Percentiles rank a stretch among this genome's conserved stretches.
phyloP scores from a whole-genome alignment of 2,113 vertebrate species.

The Zapus hudsonius region DNA sequence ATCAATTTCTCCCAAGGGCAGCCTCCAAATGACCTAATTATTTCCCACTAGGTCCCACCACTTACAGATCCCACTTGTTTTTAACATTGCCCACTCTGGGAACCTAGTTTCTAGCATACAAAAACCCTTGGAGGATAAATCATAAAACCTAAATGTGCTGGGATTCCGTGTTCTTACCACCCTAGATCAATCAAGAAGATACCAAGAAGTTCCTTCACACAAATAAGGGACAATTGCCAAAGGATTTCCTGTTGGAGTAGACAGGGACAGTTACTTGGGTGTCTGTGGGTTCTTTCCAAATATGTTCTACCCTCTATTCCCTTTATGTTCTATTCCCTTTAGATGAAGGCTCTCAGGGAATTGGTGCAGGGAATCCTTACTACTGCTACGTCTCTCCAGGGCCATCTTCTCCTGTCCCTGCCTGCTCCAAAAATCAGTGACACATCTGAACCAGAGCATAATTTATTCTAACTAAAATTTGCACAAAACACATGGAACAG shows the following conservation, averaged over 20 bases:
- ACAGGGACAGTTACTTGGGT: background rate
- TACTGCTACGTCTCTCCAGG: background rate
- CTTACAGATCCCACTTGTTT: background rate
- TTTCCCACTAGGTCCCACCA: background rate
- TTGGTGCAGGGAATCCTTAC: background rate
- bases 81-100: background rate
- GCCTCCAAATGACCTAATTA: background rate
- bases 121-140: background rate
- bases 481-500: background rate
- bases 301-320: background rate
- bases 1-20: background rate
- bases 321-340: too few species aligned
- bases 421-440: background rate
- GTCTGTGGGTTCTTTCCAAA: background rate
- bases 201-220: background rate
- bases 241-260: background rate
- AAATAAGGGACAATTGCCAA: background rate
- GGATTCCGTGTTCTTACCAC: background rate
- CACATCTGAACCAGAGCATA: background rate
- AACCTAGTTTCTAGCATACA: background rate
- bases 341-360: background rate
- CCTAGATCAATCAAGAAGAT: background rate
- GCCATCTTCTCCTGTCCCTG: background rate
- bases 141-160: background rate
- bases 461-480: background rate